Base-by-base conservation (phyloP, 2,797 vertebrate species). In the Coranthus polyacanthus region DNA sequence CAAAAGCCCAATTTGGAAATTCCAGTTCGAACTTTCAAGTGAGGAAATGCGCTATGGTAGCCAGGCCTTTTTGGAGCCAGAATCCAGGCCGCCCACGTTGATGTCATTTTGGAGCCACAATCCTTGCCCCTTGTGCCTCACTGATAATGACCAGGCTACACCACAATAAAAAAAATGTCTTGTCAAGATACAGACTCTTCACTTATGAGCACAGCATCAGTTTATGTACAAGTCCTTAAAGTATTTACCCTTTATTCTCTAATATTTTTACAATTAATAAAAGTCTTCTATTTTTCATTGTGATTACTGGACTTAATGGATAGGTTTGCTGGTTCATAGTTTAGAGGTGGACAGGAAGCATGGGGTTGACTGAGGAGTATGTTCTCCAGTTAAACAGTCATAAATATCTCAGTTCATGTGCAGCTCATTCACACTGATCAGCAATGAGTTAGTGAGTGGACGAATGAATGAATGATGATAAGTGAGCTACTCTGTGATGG, bases 401-500 rank as follows among this genome's bases (percentile, higher is more conserved):
- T 51, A 26, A 45, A 44, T 21, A 26, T 32, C 15, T 53, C 34
- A 16, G 15, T 8, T 32, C 42, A 45, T 20, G 17, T 54, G 15
- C 24, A 41, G 16, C 32, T n/a, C 29, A 32, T 32, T 10, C 29
- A 9, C 46, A 11, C 8, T 17, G 21, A 29, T 29, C 12, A 21
- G 5, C 50, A 5, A 51, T 34, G 38, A 64, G 54, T 32, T 49
- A 38, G 5, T n/a, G 47, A 34, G 18, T 29, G 15, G 38, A 41
- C 13, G 6, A 21, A 21, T 41, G 17, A 51, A 26, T 44, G n/a
- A 43, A 43, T 43, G 12, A 50, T 21, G 21, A 16, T 1, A 10
- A 49, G 5, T 55, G 10, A 18, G 8, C 21, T 36, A 9, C 29
- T 32, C 29, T 32, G 9, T 32, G 29, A 32, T 32, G 29, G 8